Base-by-base conservation (phyloP, 2,797 vertebrate species). In the Acanthurus lineatus region DNA sequence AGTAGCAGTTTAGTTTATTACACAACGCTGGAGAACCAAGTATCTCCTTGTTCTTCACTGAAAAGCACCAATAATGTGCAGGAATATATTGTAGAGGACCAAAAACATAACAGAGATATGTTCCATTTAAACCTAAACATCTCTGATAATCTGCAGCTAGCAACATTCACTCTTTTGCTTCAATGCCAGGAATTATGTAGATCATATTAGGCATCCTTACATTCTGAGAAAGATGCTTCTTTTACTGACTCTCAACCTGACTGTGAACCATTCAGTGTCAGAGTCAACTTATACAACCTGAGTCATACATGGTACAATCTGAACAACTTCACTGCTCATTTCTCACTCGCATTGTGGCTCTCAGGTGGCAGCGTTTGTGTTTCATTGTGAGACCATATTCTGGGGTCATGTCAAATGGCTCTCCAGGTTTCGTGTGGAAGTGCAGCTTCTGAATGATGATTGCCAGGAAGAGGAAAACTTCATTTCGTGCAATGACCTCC, bases 321-420 rank as follows among this genome's bases (percentile, higher is more conserved):
- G 44, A 71, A 61, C n/a, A 67, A 65, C 48, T 68, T 94, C 77
- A 94, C 1, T 49, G 28, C 14, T 77, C 49, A 68, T 77, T 38
- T 78, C 47, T 85, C 3, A 61, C 53, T 6, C 96, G 91, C 32
- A 88, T 57, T 11, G 59, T 90, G 19, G 91, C 91, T 72, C 86
- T 95, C 76, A 99, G 93, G 0, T 95, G 69, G 0, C 96, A 98
- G 66, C 86, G 95, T 78, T 97, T 95, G 81, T 96, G 93, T 79
- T 97, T 99, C 96, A 99, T 97, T 9, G 95, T 96, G 64, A 99
- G 95, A 0, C 97, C 97, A 0, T 98, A 98, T 66, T 95, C 91
- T 0, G 97, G 96, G 0, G 97, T 97, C 95, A 95, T 63, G 82
- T 99, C 97, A 70, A 96, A 92, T 0, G 53, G 83, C 61, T 94